Percentiles rank a stretch among this genome's conserved stretches.
These are phyloP conservation scores for Matsumyia berberina DNA, from an alignment of 2,888 invertebrate species.

Conservation along the genomic window DNA sequence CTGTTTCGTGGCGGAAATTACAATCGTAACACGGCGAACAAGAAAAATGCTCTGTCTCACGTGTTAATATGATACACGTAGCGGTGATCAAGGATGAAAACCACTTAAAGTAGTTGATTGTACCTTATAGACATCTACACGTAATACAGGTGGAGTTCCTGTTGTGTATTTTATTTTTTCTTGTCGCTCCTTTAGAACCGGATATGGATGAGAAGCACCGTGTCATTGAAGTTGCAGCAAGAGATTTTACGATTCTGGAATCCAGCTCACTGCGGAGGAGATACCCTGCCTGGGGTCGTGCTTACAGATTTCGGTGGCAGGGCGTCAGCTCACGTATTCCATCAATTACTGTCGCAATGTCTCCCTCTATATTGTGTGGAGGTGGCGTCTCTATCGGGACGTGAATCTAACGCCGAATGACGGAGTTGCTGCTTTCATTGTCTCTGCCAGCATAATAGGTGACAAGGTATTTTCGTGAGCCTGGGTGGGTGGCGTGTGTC, in stretches of 20 bases:
- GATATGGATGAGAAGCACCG: conserved; percentile 32
- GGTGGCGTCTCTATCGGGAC: conserved; percentile 37
- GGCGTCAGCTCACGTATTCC: conserved; percentile 66
- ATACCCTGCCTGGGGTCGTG: conserved; percentile 28
- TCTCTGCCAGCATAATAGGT: conserved; percentile 44
- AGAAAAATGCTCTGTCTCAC: conserved; percentile 35
- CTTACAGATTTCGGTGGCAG: conserved; percentile 51
- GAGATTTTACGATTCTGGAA: conserved; percentile 41
- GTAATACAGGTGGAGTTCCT: conserved; percentile 69
- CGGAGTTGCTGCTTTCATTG: conserved; percentile 46
- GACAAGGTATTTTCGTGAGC: conserved; percentile 38
- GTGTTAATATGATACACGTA: conserved; percentile 75
- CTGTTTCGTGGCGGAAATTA: conserved; percentile 58
- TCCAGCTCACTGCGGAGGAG: conserved; percentile 29
- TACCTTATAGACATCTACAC: conserved; percentile 67
- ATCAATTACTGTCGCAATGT: conserved; percentile 73
- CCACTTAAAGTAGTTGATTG: conserved; percentile 75
- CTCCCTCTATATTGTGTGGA: conserved; percentile 44
- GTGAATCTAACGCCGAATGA: conserved; percentile 42
- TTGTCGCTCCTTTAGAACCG: background rate
- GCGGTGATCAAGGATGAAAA: conserved; percentile 75
- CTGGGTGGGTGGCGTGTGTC: background rate
- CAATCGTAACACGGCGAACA: conserved; percentile 26
- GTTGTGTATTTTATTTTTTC: conserved; percentile 24
- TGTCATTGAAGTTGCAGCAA: conserved; percentile 49